A percentile compares a stretch with the other conserved stretches of the same genome.
Conservation (phyloP, 2,113 vertebrate genomes). For the Pan paniscus region DNA sequence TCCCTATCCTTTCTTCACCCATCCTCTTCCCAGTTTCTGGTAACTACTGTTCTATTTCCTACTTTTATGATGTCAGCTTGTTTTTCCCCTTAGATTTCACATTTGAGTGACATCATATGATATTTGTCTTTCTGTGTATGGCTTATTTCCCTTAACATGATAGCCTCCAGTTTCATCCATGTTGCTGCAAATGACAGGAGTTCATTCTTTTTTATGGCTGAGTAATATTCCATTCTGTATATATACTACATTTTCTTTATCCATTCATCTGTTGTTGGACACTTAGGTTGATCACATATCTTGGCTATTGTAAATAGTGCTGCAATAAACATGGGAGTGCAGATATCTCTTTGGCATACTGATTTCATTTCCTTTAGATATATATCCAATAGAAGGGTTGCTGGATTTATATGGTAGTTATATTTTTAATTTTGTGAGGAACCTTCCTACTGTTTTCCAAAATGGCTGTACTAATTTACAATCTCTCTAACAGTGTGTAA, state of each 20-base stretch:
- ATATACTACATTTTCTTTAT: neutral
- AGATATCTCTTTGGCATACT: neutral
- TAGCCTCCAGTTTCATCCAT: neutral
- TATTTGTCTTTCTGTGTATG: neutral
- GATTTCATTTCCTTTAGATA: neutral
- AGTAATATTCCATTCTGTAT: neutral
- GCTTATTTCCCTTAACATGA: neutral
- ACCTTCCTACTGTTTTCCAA: neutral
- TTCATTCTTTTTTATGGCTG: neutral
- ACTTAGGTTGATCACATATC: neutral
- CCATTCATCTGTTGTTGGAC: neutral
- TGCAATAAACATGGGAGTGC: neutral
- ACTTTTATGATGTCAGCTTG: neutral
- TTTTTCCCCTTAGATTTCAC: neutral
- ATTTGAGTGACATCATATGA: neutral
- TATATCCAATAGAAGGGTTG: neutral
- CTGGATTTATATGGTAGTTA: neutral
- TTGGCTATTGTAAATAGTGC: neutral
- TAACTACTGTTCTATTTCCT: neutral
- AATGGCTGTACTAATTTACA: neutral
- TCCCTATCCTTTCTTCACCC: neutral
- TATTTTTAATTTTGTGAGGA: neutral
- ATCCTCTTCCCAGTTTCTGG: neutral
- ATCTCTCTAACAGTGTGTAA: neutral
- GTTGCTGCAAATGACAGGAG: neutral